Percentiles rank a stretch among this genome's conserved stretches.
phyloP scores from a whole-genome alignment of 1,140 invertebrate genomes.

The Bombus superbus region DNA sequence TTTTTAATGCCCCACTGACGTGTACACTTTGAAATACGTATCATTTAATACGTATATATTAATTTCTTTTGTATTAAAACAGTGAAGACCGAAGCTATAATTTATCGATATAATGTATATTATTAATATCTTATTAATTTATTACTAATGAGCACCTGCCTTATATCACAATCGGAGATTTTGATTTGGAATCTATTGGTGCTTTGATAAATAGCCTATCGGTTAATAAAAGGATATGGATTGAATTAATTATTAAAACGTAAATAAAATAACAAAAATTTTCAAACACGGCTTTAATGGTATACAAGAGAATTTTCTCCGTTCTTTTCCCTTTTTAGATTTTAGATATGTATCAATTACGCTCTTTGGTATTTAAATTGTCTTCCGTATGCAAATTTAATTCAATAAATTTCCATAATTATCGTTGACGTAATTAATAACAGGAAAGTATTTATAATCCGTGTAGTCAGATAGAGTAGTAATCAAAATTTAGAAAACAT shows the following conservation, averaged over 20 bases:
- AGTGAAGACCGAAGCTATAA: neutral
- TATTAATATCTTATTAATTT: neutral
- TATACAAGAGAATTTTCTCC: neutral
- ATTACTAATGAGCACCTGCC: neutral
- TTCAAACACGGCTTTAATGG: neutral
- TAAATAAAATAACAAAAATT: neutral
- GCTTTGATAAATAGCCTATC: neutral
- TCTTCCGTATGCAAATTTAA: neutral
- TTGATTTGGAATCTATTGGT: neutral
- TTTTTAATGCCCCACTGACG: constrained; percentile 13
- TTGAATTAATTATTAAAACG: neutral
- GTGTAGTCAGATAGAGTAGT: neutral
- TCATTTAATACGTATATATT: neutral
- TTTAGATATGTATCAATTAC: neutral
- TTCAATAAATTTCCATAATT: constrained; percentile 1
- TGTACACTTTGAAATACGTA: neutral
- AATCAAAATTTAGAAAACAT: neutral
- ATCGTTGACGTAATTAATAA: neutral
- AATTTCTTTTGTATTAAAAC: neutral
- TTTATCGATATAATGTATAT: neutral
- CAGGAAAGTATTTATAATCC: neutral
- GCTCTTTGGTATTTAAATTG: neutral
- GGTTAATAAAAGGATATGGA: neutral
- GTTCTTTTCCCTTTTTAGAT: neutral
- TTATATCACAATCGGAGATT: too few species aligned